Conservation (phyloP, 2,113 vertebrate species). For the Colaptes auratus region DNA sequence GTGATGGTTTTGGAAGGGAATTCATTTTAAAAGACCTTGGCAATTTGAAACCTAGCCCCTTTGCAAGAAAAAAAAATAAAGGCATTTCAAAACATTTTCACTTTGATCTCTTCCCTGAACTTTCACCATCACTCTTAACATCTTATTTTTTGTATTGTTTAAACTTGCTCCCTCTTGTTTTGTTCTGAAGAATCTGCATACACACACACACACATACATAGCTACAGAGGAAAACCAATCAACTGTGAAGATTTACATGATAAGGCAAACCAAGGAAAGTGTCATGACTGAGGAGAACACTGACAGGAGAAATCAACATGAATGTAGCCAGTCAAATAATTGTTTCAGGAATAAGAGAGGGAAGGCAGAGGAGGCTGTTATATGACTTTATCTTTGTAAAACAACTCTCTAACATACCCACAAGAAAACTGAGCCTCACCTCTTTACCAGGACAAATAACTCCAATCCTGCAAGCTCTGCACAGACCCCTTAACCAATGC, state of each 20-base stretch:
- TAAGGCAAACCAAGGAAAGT: neutral
- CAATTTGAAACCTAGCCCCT: neutral
- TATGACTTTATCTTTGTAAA: neutral
- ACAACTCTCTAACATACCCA: neutral
- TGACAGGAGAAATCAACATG: neutral
- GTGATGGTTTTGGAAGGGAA: neutral
- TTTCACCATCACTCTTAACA: neutral
- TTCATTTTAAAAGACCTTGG: neutral
- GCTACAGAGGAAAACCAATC: neutral
- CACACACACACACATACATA: neutral
- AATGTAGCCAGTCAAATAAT: neutral
- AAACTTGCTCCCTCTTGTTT: neutral
- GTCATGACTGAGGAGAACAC: neutral
- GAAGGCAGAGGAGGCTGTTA: neutral
- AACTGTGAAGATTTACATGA: neutral
- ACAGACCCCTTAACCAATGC: neutral
- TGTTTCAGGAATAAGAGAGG: neutral
- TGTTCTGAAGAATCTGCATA: neutral
- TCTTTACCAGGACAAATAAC: neutral
- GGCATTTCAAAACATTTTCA: conserved; percentile 23
- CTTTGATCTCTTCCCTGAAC: neutral
- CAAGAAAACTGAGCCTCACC: neutral
- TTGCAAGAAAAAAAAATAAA: neutral
- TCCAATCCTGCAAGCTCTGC: neutral
- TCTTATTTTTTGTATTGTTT: neutral